Percentiles rank a stretch among this genome's conserved stretches.
Evolutionary conservation across 1,140 invertebrate species (phyloP).

Genomic region (Chionoecetes opilio): DNA sequence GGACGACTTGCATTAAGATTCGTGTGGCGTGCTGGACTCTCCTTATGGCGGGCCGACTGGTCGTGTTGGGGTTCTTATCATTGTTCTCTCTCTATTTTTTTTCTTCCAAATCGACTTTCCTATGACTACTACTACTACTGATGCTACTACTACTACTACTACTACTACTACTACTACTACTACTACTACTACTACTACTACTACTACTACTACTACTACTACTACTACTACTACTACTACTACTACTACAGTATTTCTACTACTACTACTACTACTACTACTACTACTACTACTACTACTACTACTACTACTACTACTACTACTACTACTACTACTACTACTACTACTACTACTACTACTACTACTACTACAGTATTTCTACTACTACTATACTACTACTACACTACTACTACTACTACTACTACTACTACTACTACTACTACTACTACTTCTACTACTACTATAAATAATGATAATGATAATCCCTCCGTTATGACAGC

Average conservation of each 20-base stretch:
- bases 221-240: no score
- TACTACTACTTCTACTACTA: background rate
- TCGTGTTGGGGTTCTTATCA: no score
- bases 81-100: no score
- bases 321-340: background rate
- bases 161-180: background rate
- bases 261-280: background rate
- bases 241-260: background rate
- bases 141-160: background rate
- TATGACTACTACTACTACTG: background rate
- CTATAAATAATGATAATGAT: no score
- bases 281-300: conserved; percentile 19
- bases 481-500: no score
- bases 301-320: background rate
- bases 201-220: background rate
- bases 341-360: conserved; percentile 23
- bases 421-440: background rate
- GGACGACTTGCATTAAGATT: no score
- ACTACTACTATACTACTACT: background rate
- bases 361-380: background rate
- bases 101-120: background rate
- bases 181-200: background rate
- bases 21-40: no score
- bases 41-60: no score
- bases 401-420: background rate